A percentile compares a stretch with the other conserved stretches of the same genome.
Conservation (phyloP, 2,888 invertebrate species). For the Agriotes lineatus region DNA sequence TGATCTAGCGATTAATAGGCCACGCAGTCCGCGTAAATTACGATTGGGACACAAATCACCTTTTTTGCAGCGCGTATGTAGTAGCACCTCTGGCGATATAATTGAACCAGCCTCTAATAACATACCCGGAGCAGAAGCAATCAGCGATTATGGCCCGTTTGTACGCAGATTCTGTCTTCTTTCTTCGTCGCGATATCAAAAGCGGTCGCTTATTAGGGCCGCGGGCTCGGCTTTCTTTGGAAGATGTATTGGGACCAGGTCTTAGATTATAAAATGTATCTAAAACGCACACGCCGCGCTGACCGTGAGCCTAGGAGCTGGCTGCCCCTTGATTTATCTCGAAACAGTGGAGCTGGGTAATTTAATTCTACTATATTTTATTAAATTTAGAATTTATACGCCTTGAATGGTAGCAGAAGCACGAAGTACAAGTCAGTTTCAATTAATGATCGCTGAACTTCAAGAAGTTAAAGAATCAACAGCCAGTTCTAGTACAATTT, state of each 20-base stretch:
- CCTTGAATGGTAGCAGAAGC: too few species aligned
- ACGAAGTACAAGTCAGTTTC: too few species aligned
- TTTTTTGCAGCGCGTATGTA: conserved; percentile 47
- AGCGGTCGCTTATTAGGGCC: conserved; percentile 4
- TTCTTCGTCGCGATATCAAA: background rate
- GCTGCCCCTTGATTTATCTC: too few species aligned
- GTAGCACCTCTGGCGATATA: conserved; percentile 46
- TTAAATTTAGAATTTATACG: too few species aligned
- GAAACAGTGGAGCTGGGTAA: too few species aligned
- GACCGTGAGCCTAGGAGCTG: too few species aligned
- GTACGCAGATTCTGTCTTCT: conserved; percentile 9
- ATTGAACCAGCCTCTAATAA: conserved; percentile 39
- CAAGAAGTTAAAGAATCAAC: too few species aligned
- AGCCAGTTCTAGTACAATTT: too few species aligned
- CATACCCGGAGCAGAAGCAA: conserved; percentile 4
- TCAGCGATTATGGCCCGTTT: conserved; percentile 10
- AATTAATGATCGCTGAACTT: too few species aligned
- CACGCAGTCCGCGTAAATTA: conserved; percentile 27
- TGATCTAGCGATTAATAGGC: conserved; percentile 22
- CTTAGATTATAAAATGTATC: too few species aligned
- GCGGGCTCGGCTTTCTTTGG: background rate
- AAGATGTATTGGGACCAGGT: background rate
- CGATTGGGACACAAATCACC: conserved; percentile 46
- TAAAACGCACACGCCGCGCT: too few species aligned
- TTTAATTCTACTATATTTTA: too few species aligned